A percentile compares a stretch with the other conserved stretches of the same genome.
phyloP scores from a whole-genome alignment of 2,888 invertebrate genomes.

The Spicauda simplicius region DNA sequence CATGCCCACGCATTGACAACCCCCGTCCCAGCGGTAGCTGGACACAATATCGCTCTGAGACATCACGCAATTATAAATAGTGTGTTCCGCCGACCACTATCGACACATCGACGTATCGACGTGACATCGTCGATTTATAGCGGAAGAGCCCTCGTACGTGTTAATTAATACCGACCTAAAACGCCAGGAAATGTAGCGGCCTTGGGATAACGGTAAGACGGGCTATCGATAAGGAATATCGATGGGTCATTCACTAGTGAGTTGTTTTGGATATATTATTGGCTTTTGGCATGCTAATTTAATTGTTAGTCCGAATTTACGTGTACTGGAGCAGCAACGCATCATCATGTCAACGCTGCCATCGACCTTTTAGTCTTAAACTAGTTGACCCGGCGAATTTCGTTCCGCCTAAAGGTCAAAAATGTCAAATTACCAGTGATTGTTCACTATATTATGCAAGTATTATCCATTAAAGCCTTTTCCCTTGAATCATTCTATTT shows the following conservation, averaged over 20 bases:
- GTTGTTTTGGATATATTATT: too few species aligned
- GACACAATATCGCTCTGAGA: slow-evolving; percentile 54
- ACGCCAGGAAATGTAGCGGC: slow-evolving; percentile 28
- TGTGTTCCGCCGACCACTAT: slow-evolving; percentile 51
- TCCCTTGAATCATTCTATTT: too few species aligned
- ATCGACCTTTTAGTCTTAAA: too few species aligned
- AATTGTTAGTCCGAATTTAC: too few species aligned
- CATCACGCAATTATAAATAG: slow-evolving; percentile 57
- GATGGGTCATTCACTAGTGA: neutral
- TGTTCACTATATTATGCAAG: too few species aligned
- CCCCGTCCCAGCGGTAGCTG: slow-evolving; percentile 32
- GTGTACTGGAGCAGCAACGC: too few species aligned
- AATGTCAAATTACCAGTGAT: too few species aligned
- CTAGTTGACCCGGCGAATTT: too few species aligned
- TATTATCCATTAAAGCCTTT: too few species aligned
- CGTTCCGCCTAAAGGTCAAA: too few species aligned
- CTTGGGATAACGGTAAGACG: slow-evolving; percentile 29
- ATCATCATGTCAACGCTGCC: too few species aligned
- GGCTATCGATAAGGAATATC: slow-evolving; percentile 15
- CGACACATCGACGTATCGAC: slow-evolving; percentile 63
- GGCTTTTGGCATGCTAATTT: too few species aligned
- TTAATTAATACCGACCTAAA: slow-evolving; percentile 68
- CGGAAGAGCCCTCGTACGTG: slow-evolving; percentile 63
- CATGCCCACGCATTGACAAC: neutral
- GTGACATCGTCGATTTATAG: slow-evolving; percentile 69